Percentiles rank a stretch among this genome's conserved stretches.
phyloP scores from a whole-genome alignment of 2,113 vertebrate species.

The Festucalex cinctus region DNA sequence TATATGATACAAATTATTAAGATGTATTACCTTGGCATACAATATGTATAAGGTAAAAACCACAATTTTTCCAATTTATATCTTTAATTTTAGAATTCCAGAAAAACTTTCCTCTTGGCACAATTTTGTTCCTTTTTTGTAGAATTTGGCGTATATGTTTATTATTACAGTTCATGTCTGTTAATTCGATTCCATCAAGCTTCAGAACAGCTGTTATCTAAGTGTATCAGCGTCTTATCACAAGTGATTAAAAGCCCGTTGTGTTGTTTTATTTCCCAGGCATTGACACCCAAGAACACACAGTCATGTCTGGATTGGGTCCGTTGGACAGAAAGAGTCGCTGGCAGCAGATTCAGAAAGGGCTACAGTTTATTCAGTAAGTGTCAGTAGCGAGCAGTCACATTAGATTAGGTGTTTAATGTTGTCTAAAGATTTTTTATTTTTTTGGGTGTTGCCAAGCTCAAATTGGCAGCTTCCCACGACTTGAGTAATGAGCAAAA shows the following conservation, averaged over 20 bases:
- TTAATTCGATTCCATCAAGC: too few relatives aligned
- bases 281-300: slow-evolving; percentile 54
- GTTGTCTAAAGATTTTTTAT: neutral
- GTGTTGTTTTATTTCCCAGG: slow-evolving; percentile 62
- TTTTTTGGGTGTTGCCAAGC: neutral
- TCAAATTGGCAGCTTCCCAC: neutral
- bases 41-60: too few relatives aligned
- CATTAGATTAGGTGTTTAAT: neutral
- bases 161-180: too few relatives aligned
- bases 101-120: too few relatives aligned
- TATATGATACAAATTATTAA: too few relatives aligned
- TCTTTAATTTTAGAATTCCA: too few relatives aligned
- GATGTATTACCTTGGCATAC: too few relatives aligned
- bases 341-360: slow-evolving; percentile 91
- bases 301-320: slow-evolving; percentile 85
- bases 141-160: too few relatives aligned
- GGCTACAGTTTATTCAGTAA: slow-evolving; percentile 95
- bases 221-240: neutral
- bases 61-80: too few relatives aligned
- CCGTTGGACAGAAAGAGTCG: slow-evolving; percentile 86
- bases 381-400: slow-evolving; percentile 36
- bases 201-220: too few relatives aligned
- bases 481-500: neutral
- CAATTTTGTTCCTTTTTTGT: too few relatives aligned
- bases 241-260: neutral